A percentile compares a stretch with the other conserved stretches of the same genome.
phyloP scores from a whole-genome alignment of 2,888 invertebrate genomes.

The Cinara cedri region DNA sequence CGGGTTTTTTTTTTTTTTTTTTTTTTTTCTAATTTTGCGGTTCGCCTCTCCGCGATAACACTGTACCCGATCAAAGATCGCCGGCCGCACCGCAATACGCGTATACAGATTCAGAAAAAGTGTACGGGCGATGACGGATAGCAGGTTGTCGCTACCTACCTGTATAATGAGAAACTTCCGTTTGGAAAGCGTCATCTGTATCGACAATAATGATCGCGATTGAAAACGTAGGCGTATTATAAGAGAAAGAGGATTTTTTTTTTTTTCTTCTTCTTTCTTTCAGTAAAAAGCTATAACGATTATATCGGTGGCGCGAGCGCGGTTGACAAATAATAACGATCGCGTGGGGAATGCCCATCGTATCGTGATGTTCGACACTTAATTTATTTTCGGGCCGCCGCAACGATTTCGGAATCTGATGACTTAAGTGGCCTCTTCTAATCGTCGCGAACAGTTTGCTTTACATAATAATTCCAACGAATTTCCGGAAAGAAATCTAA shows the following conservation, averaged over 20 bases:
- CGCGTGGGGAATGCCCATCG: too few relatives aligned
- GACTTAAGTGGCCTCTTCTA: neutral
- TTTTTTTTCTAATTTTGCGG: conserved; percentile 16
- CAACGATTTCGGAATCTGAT: neutral
- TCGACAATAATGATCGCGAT: conserved; percentile 9
- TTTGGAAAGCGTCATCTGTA: conserved; percentile 26
- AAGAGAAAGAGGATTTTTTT: conserved; percentile 7
- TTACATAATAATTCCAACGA: neutral
- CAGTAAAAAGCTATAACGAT: conserved; percentile 16
- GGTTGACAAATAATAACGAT: neutral
- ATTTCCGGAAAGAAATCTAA: conserved; percentile 14
- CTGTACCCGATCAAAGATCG: neutral
- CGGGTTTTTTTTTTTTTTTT: too few relatives aligned
- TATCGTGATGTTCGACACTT: neutral
- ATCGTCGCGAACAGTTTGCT: neutral
- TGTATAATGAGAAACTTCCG: conserved; percentile 18
- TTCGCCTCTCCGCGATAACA: conserved; percentile 5
- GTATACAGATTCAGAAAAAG: too few relatives aligned
- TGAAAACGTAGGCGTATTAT: too few relatives aligned
- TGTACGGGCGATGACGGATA: too few relatives aligned
- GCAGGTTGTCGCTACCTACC: conserved; percentile 6
- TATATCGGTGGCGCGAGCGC: too few relatives aligned
- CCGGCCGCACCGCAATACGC: conserved; percentile 11
- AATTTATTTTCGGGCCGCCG: neutral
- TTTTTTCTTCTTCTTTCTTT: too few relatives aligned